Evolutionary conservation across 2,797 vertebrate species (phyloP).

Genomic region (Diplodus sargus): DNA sequence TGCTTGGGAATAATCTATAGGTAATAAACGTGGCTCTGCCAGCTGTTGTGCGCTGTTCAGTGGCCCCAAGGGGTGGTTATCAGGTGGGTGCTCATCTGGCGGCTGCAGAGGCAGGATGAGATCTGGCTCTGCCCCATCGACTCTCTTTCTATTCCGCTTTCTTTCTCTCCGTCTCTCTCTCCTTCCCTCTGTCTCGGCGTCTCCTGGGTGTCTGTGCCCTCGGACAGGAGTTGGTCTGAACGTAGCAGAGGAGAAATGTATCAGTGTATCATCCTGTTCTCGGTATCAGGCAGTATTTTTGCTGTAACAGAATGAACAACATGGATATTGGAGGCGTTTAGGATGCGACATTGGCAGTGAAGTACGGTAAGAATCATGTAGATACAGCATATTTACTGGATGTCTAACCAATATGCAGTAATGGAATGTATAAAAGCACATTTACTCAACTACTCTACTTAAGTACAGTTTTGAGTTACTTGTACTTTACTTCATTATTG

Average conservation of each 20-base stretch:
- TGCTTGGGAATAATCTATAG: slow-evolving; percentile 73
- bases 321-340: background rate
- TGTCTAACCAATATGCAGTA: no score
- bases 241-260: slow-evolving; percentile 9
- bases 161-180: background rate
- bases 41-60: slow-evolving; percentile 66
- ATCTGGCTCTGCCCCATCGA: slow-evolving; percentile 46
- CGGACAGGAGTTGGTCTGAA: slow-evolving; percentile 28
- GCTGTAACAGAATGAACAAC: background rate
- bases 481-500: no score
- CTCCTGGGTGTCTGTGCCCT: slow-evolving; percentile 30
- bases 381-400: no score
- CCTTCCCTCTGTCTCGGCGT: background rate
- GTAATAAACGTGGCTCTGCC: slow-evolving; percentile 67
- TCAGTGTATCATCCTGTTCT: slow-evolving; percentile 7
- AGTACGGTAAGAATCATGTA: no score
- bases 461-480: no score
- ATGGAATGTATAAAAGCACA: no score
- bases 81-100: slow-evolving; percentile 74
- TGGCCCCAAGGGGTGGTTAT: slow-evolving; percentile 54
- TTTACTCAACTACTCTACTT: no score
- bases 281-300: background rate
- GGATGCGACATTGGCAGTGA: background rate
- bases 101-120: slow-evolving; percentile 51
- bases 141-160: background rate